These are phyloP conservation scores for Pseudopleuronectes americanus DNA, from an alignment of 2,797 vertebrate species.

Conservation along the genomic window DNA sequence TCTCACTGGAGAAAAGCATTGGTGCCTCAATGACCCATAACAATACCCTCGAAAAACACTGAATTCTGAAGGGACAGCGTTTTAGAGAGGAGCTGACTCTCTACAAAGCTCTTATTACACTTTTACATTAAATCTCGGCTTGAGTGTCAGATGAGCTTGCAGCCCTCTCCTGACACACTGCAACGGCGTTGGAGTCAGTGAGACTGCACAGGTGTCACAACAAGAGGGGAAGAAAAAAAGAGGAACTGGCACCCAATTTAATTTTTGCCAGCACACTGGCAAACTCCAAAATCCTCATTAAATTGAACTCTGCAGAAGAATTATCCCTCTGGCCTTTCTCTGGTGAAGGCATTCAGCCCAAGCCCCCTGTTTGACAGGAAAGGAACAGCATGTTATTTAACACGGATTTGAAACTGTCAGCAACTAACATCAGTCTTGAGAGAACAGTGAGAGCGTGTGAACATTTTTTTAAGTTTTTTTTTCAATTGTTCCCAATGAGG, in stretches of 20 bases:
- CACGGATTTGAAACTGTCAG: slow-evolving; percentile 95
- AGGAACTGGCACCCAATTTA: slow-evolving; percentile 22
- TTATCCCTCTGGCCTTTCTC: slow-evolving; percentile 89
- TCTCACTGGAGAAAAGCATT: slow-evolving; percentile 67
- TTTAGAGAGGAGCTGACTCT: slow-evolving; percentile 69
- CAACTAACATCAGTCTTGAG: slow-evolving; percentile 89
- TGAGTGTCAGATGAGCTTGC: slow-evolving; percentile 78
- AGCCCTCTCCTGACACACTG: slow-evolving; percentile 71
- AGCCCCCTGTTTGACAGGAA: slow-evolving; percentile 84
- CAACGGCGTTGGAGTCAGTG: slow-evolving; percentile 32
- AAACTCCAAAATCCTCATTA: slow-evolving; percentile 61
- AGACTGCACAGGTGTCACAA: slow-evolving; percentile 50
- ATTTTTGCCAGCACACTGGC: slow-evolving; percentile 44
- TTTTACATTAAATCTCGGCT: slow-evolving; percentile 79
- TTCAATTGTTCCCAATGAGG: neutral
- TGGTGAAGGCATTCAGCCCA: slow-evolving; percentile 84
- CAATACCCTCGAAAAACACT: slow-evolving; percentile 76
- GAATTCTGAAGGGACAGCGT: slow-evolving; percentile 70
- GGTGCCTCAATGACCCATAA: slow-evolving; percentile 73
- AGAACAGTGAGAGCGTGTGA: slow-evolving; percentile 71
- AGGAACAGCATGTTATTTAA: slow-evolving; percentile 92
- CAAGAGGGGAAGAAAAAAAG: slow-evolving; percentile 12
- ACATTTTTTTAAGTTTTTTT: neutral
- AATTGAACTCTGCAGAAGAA: slow-evolving; percentile 79
- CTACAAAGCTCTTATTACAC: slow-evolving; percentile 77